phyloP scores from a whole-genome alignment of 2,888 invertebrate genomes.

The Morinoia aosen region DNA sequence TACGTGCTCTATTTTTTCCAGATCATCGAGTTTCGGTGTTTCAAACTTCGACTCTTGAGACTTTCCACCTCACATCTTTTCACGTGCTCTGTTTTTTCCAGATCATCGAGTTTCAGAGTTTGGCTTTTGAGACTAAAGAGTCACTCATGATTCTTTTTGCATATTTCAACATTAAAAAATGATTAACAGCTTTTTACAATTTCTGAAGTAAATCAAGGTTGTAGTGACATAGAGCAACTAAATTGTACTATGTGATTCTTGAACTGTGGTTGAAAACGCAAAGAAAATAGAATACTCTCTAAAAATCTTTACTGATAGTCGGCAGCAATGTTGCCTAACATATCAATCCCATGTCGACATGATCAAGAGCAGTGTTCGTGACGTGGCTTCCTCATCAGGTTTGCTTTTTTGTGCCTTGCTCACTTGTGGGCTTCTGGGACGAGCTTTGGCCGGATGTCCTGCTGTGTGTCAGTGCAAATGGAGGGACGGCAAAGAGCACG shows the following conservation, averaged over 20 bases:
- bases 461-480: constrained; percentile 87
- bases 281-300: background rate
- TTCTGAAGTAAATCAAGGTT: background rate
- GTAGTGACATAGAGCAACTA: background rate
- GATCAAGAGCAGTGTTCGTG: constrained; percentile 36
- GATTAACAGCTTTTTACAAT: background rate
- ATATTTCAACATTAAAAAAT: background rate
- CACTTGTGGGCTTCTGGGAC: constrained; percentile 29
- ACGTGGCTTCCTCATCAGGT: constrained; percentile 17
- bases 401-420: constrained; percentile 43
- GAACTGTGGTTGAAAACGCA: background rate
- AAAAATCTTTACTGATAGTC: background rate
- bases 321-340: constrained; percentile 51
- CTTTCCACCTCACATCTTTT: background rate
- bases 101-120: no score
- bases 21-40: no score
- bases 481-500: constrained; percentile 89
- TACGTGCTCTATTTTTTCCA: no score
- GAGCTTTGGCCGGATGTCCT: constrained; percentile 68
- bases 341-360: constrained; percentile 41
- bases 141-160: background rate
- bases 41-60: no score
- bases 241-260: background rate
- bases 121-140: background rate
- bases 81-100: no score